Base-by-base conservation (phyloP, 2,797 vertebrate genomes). In the Cygnus olor region DNA sequence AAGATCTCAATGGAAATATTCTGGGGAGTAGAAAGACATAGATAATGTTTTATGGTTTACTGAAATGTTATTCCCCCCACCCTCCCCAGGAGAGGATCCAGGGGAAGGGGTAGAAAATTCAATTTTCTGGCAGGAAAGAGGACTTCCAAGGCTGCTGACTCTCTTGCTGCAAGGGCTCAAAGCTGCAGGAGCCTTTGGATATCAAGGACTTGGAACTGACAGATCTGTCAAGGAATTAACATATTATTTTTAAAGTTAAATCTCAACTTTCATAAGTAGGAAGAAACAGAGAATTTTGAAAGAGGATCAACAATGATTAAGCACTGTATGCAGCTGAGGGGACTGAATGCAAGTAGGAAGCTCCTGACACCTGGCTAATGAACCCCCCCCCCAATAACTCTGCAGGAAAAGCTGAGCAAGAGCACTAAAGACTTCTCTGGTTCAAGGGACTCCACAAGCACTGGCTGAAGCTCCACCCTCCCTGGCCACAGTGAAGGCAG, bases 351-450 rank as follows among this genome's bases (percentile, higher is more conserved):
- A 66, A 13, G 17, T 65, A 5, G 19, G 36, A 54, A 11, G 11
- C 7, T 85, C 14, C 36, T 76, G 20, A 47, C 6, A 47, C 11
- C 16, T 36, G 14, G 2, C 17, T 78, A 30, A 2, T 9, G 5
- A 36, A 2, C 14, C 2, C 11, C 3, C 2, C 11, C 15, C 10
- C 24, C 1, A 0, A 18, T 51, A 6, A 6, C 42, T 15, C 71
- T 80, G 32, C 16, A 51, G 11, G 4, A 40, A 86, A 65, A 80
- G 7, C 11, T 45, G 24, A 80, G 20, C 13, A 79, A 61, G 14
- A 7, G 38, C 24, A n/a, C 27, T 45, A 40, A 65, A 51, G 20
- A 40, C 1, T 64, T 63, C 2, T 42, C 42, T 64, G 22, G 8
- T 27, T 36, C 47, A 34, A 58, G 88, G 15, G 5, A 38, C 44